Evolutionary conservation across 2,113 vertebrate species (phyloP).

Genomic region (Stomatorhinus ivindoensis): DNA sequence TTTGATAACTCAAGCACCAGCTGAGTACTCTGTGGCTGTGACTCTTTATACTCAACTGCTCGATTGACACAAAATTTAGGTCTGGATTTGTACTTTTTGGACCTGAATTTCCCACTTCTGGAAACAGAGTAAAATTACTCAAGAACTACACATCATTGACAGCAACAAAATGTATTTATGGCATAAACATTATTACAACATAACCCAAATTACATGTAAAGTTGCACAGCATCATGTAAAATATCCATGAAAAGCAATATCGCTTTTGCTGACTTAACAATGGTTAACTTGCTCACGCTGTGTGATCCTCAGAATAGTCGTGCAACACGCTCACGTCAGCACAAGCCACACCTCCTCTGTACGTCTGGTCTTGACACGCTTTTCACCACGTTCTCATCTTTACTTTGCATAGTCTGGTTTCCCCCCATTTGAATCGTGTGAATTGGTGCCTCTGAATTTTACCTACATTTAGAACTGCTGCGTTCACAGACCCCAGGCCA

Average conservation of each 20-base stretch:
- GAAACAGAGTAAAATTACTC: background rate
- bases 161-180: background rate
- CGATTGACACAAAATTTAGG: background rate
- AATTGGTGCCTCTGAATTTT: background rate
- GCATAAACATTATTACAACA: background rate
- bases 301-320: background rate
- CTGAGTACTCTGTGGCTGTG: too few relatives aligned
- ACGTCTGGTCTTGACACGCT: background rate
- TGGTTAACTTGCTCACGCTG: background rate
- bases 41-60: too few relatives aligned
- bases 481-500: background rate
- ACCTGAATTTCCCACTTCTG: background rate
- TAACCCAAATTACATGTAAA: background rate
- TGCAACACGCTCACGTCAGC: background rate
- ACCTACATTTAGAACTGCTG: background rate
- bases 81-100: background rate
- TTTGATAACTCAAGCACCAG: too few relatives aligned
- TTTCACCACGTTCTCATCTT: background rate
- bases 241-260: background rate
- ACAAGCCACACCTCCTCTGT: background rate
- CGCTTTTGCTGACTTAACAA: background rate
- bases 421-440: background rate
- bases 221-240: background rate
- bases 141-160: background rate
- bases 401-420: background rate